phyloP scores from a whole-genome alignment of 2,113 vertebrate species.

The Pelecanus crispus region DNA sequence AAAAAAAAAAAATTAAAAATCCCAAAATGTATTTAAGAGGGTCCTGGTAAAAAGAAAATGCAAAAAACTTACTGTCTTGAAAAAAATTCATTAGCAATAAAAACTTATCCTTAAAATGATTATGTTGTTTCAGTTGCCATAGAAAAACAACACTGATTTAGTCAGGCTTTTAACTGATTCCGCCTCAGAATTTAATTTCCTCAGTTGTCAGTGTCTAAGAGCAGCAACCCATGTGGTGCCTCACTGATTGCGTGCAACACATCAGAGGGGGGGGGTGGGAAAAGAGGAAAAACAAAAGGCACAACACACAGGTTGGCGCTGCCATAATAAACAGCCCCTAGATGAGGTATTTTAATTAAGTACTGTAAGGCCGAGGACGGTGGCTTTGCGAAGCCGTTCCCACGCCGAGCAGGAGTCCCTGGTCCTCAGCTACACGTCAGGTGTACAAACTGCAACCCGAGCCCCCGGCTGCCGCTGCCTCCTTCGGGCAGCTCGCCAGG shows the following conservation, averaged over 20 bases:
- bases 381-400: background rate
- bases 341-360: conserved; percentile 47
- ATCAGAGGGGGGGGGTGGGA: background rate
- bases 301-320: background rate
- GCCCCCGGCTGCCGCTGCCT: background rate
- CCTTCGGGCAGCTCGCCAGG: background rate
- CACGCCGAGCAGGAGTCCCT: background rate
- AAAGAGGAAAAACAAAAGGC: background rate
- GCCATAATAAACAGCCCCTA: conserved; percentile 7
- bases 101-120: background rate
- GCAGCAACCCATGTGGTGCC: background rate
- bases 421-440: background rate
- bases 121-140: conserved; percentile 33
- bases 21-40: background rate
- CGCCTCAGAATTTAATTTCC: conserved; percentile 50
- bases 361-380: background rate
- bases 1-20: background rate
- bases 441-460: background rate
- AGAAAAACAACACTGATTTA: conserved; percentile 33
- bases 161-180: conserved; percentile 17
- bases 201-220: conserved; percentile 11
- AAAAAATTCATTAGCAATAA: conserved; percentile 9
- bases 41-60: background rate
- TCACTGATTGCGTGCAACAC: background rate
- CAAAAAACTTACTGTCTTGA: background rate